Evolutionary conservation across 2,888 invertebrate species (phyloP).

Genomic region (Leucozona laternaria): DNA sequence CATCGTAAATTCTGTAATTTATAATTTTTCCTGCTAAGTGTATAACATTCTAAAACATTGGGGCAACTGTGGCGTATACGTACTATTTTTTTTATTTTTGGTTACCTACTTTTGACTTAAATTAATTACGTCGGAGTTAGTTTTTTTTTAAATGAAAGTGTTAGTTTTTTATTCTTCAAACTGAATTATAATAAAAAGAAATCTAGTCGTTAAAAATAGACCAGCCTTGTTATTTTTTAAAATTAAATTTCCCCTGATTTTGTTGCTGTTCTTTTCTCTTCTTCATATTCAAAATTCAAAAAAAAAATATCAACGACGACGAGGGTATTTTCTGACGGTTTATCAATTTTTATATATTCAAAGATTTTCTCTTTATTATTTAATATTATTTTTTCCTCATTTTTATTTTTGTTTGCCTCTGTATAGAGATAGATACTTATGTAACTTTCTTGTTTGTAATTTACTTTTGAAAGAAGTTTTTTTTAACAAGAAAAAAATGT

Average conservation of each 20-base stretch:
- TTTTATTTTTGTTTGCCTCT: neutral
- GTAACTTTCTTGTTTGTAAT: constrained; percentile 37
- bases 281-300: neutral
- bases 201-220: neutral
- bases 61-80: neutral
- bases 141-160: neutral
- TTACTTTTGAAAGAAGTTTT: constrained; percentile 49
- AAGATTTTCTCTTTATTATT: constrained; percentile 3
- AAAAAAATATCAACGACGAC: neutral
- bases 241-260: neutral
- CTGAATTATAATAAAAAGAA: neutral
- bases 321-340: constrained; percentile 15
- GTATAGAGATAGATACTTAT: constrained; percentile 2
- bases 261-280: neutral
- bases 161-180: neutral
- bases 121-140: neutral
- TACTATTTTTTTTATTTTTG: neutral
- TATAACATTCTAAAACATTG: too few relatives aligned
- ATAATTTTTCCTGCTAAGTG: too few relatives aligned
- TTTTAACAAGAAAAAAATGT: constrained; percentile 20
- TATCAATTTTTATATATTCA: constrained; percentile 25
- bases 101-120: neutral
- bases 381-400: neutral
- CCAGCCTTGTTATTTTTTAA: neutral
- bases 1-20: too few relatives aligned